These are phyloP conservation scores for Xenentodon cancila DNA, from an alignment of 2,797 vertebrate genomes.

Conservation along the genomic window DNA sequence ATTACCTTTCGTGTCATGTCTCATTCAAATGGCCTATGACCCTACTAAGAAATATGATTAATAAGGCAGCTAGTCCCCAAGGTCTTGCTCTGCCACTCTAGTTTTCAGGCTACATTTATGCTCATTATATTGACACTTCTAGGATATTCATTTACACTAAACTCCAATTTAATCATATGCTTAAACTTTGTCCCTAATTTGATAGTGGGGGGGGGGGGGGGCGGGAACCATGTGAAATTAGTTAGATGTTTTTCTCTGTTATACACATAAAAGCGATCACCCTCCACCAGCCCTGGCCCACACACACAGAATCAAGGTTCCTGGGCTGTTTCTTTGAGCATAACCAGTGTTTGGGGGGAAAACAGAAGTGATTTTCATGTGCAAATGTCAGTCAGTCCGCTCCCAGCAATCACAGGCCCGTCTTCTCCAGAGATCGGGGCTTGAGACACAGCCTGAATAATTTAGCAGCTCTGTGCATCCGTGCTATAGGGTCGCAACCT, in stretches of 20 bases:
- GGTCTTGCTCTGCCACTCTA: conserved; percentile 58
- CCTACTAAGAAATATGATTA: conserved; percentile 74
- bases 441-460: conserved; percentile 85
- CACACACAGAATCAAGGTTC: conserved; percentile 55
- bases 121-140: conserved; percentile 64
- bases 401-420: conserved; percentile 84
- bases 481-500: conserved; percentile 85
- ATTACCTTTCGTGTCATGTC: conserved; percentile 75
- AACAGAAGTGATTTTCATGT: conserved; percentile 85
- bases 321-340: conserved; percentile 79
- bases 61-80: conserved; percentile 66
- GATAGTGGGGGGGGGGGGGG: conserved; percentile 10
- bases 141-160: conserved; percentile 49
- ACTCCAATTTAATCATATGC: conserved; percentile 26
- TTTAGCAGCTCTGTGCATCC: conserved; percentile 84
- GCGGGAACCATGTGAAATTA: not conserved
- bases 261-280: conserved; percentile 28
- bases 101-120: conserved; percentile 41
- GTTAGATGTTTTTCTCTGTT: conserved; percentile 13
- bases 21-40: conserved; percentile 73
- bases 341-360: conserved; percentile 77
- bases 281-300: conserved; percentile 22
- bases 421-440: conserved; percentile 81
- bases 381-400: conserved; percentile 88
- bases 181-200: conserved; percentile 25